Evolutionary conservation across 1,140 invertebrate species (phyloP), one percentile per base, ranked within the genome.

Genomic region (Zophobas morio): DNA sequence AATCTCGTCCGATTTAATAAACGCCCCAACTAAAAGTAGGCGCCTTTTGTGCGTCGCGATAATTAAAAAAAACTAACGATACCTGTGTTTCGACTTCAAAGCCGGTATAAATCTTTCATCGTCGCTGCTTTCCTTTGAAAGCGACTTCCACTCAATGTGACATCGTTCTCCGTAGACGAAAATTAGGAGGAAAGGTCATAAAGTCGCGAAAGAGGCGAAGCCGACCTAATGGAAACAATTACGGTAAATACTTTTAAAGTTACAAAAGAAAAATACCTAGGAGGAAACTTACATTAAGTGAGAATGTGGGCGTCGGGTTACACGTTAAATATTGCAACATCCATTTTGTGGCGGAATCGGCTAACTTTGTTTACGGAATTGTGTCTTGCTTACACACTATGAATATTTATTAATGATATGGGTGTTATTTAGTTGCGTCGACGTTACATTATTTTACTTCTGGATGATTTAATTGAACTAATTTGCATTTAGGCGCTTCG

Each of bases 141-240:
- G 20, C 20, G 20, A 20, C 3, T 46, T 46, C 42, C 42, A 46
- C 8, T 46, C 42, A 46, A 46, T 8, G 42, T 46, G 42, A 46
- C 42, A 8, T 46, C 8, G 8, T 8, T 20, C 20, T 20, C 20
- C 20, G 20, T 20, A 20, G 20, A 20, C 20, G 20, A 20, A 20
- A 20, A 20, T 20, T 20, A 20, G 20, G 20, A 20, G 20, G 3
- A 46, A 3, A 4, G 42, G 42, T 46, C 8, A 8, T 46, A 46
- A 4, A 3, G 3, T 46, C 56, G 56, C 37, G 34, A 60, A 60
- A 60, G 34, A 20, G 20, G 20, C 56, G 33, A 35, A 36, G 34
- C 3, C 32, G 56, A 60, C 56, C 4, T 60, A 60, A 60, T 60
- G 56, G 56, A 60, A 35, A 39, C 56, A 60, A 60, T 60, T 60